phyloP scores from a whole-genome alignment of 2,888 invertebrate species.

The Lissonota sp. region DNA sequence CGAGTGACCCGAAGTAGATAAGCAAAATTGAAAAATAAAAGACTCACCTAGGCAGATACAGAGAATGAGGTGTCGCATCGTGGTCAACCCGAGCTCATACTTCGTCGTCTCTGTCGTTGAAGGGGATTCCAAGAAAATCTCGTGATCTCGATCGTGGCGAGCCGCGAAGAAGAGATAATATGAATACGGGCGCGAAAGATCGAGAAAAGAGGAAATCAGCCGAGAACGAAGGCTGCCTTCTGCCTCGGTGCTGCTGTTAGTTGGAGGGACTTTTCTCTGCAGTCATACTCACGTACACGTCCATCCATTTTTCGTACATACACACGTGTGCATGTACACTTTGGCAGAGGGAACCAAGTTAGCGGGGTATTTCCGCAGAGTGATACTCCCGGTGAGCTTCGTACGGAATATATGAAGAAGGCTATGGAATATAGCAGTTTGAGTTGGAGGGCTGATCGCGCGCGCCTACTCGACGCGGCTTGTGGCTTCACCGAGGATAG shows the following conservation, averaged over 20 bases:
- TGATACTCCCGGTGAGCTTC: conserved; percentile 24
- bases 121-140: conserved; percentile 10
- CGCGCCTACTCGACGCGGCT: not conserved
- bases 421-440: not conserved
- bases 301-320: not conserved
- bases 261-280: conserved; percentile 10
- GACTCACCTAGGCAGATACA: not conserved
- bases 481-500: not conserved
- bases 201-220: conserved; percentile 13
- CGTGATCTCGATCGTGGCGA: conserved; percentile 20
- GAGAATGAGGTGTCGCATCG: not conserved
- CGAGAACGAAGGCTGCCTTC: conserved; percentile 1
- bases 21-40: not conserved
- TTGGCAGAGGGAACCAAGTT: conserved; percentile 11
- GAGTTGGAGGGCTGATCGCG: conserved; percentile 29
- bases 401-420: conserved; percentile 5
- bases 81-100: conserved; percentile 4
- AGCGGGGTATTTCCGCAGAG: conserved; percentile 7
- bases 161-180: not conserved
- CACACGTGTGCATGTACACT: not conserved
- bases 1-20: not conserved
- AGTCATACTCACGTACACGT: not conserved
- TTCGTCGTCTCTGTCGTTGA: conserved; percentile 15
- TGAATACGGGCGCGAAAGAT: conserved; percentile 2
- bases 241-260: conserved; percentile 7